These are phyloP conservation scores for Phataginus tricuspis DNA, from an alignment of 2,797 vertebrate species.

Conservation along the genomic window DNA sequence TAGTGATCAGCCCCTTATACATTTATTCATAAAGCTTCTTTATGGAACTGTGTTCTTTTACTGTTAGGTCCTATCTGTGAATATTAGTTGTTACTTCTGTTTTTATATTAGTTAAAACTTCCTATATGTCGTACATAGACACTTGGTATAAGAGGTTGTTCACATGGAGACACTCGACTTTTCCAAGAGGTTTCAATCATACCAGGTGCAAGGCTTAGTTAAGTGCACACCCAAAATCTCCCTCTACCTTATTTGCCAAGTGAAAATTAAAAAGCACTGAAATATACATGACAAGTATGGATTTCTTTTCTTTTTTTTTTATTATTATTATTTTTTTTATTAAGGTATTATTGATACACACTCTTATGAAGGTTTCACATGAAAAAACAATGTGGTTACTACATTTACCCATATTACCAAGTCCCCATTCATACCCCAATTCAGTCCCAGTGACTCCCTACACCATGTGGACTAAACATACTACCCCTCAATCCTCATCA, in stretches of 20 bases:
- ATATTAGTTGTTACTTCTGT: not conserved
- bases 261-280: conserved; percentile 45
- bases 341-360: no score
- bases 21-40: conserved; percentile 15
- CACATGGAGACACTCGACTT: not conserved
- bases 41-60: not conserved
- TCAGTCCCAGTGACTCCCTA: no score
- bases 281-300: not conserved
- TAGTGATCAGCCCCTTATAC: not conserved
- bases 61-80: not conserved
- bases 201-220: conserved; percentile 11
- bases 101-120: not conserved
- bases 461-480: no score
- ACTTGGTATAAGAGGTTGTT: not conserved
- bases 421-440: no score
- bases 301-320: no score
- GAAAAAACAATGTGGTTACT: no score
- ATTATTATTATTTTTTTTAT: no score
- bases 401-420: no score
- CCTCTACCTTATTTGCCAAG: conserved; percentile 20
- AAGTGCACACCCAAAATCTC: not conserved
- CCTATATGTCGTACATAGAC: not conserved
- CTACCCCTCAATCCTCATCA: no score
- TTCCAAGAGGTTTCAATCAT: conserved; percentile 54
- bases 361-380: no score